phyloP scores from a whole-genome alignment of 2,888 invertebrate genomes.

The Orthosia cruda region DNA sequence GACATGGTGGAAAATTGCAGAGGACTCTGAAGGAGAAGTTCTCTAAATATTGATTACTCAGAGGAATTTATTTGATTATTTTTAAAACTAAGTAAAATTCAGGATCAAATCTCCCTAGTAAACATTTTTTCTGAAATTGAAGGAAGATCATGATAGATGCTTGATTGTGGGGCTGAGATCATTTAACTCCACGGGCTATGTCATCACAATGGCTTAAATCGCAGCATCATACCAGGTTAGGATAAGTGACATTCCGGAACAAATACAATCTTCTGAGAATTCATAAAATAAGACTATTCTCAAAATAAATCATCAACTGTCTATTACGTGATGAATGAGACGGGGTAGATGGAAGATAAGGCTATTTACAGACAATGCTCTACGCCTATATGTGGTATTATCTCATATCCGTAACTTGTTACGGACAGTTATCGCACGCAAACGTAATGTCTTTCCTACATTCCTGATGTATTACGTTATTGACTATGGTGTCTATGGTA shows the following conservation, averaged over 20 bases:
- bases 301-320: not conserved
- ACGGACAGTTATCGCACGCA: constrained; percentile 12
- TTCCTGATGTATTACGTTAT: constrained; percentile 7
- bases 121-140: too few species aligned
- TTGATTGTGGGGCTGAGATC: too few species aligned
- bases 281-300: not conserved
- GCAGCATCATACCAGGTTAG: too few species aligned
- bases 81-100: too few species aligned
- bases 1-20: too few species aligned
- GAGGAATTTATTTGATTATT: too few species aligned
- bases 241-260: not conserved
- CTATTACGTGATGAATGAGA: constrained; percentile 23
- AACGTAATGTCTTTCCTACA: constrained; percentile 27
- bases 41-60: too few species aligned
- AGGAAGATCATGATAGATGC: too few species aligned
- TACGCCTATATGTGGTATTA: constrained; percentile 18
- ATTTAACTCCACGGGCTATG: too few species aligned
- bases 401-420: constrained; percentile 46
- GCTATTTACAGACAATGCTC: constrained; percentile 19
- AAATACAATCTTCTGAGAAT: not conserved
- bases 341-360: constrained; percentile 39
- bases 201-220: too few species aligned
- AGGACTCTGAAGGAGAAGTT: too few species aligned
- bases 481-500: not conserved
- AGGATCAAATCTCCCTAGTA: too few species aligned